Evolutionary conservation across 2,888 invertebrate genomes (phyloP).

Genomic region (Eupithecia pulchellata): DNA sequence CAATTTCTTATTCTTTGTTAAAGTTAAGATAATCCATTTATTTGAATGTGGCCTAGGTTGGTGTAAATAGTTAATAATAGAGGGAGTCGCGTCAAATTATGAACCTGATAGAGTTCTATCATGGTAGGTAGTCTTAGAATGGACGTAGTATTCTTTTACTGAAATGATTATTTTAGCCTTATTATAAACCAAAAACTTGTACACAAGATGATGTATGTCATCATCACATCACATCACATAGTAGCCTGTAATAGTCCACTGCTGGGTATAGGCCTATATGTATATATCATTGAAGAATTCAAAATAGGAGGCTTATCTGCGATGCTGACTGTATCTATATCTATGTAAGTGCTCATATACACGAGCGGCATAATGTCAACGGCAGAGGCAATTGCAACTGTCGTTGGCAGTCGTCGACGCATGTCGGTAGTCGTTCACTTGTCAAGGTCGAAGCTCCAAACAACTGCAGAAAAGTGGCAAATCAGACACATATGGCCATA

Average conservation of each 20-base stretch:
- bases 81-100: constrained; percentile 49
- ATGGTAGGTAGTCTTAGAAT: neutral
- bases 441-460: no score
- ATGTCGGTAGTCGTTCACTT: no score
- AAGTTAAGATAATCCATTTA: neutral
- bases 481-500: no score
- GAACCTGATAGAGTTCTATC: constrained; percentile 35
- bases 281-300: neutral
- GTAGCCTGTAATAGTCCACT: no score
- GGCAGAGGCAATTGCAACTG: no score
- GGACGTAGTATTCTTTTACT: neutral
- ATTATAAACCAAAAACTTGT: neutral
- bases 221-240: no score
- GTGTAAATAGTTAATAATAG: constrained; percentile 26
- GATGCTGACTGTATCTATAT: neutral
- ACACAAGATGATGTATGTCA: neutral
- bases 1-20: neutral
- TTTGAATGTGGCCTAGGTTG: neutral
- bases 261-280: no score
- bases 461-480: no score
- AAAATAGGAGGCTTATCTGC: neutral
- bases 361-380: no score
- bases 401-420: no score
- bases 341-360: no score
- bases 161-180: neutral